These are phyloP conservation scores for Ancistrus triradiatus DNA, from an alignment of 2,113 vertebrate species.

Conservation along the genomic window DNA sequence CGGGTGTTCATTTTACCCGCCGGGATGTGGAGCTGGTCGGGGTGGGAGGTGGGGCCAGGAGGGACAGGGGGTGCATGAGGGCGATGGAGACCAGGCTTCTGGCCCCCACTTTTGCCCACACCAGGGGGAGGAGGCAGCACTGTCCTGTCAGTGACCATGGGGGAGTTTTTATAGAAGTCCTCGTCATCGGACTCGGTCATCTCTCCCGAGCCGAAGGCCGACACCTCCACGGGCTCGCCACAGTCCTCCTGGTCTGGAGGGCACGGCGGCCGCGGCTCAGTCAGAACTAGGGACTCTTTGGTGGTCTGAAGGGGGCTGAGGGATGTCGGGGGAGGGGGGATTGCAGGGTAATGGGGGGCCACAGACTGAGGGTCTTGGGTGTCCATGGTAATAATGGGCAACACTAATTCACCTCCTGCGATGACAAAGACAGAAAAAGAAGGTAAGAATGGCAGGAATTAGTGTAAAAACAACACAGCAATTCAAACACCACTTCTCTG, in stretches of 20 bases:
- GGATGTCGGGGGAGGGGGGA: slow-evolving; percentile 85
- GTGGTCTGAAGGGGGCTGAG: slow-evolving; percentile 82
- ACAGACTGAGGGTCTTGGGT: slow-evolving; percentile 89
- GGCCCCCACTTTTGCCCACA: slow-evolving; percentile 67
- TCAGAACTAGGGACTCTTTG: slow-evolving; percentile 80
- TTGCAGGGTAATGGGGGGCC: slow-evolving; percentile 85
- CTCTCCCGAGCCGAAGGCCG: slow-evolving; percentile 89
- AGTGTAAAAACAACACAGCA: slow-evolving; percentile 41
- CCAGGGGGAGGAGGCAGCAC: slow-evolving; percentile 76
- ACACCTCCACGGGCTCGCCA: slow-evolving; percentile 86
- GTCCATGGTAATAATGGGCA: slow-evolving; percentile 94
- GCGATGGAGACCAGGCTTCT: slow-evolving; percentile 63
- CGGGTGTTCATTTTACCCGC: slow-evolving; percentile 94
- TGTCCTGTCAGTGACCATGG: slow-evolving; percentile 90
- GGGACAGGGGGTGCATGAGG: slow-evolving; percentile 69
- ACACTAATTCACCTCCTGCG: slow-evolving; percentile 92
- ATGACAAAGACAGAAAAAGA: slow-evolving; percentile 69
- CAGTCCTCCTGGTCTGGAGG: slow-evolving; percentile 89
- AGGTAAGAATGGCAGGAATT: slow-evolving; percentile 60
- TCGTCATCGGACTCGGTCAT: slow-evolving; percentile 90
- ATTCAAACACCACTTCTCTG: no score
- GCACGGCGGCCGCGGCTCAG: slow-evolving; percentile 73
- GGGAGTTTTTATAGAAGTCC: slow-evolving; percentile 89
- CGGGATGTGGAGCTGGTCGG: slow-evolving; percentile 78
- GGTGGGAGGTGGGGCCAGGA: slow-evolving; percentile 75